Evolutionary conservation across 2,888 invertebrate genomes (phyloP).

Genomic region (Spilarctia lutea): DNA sequence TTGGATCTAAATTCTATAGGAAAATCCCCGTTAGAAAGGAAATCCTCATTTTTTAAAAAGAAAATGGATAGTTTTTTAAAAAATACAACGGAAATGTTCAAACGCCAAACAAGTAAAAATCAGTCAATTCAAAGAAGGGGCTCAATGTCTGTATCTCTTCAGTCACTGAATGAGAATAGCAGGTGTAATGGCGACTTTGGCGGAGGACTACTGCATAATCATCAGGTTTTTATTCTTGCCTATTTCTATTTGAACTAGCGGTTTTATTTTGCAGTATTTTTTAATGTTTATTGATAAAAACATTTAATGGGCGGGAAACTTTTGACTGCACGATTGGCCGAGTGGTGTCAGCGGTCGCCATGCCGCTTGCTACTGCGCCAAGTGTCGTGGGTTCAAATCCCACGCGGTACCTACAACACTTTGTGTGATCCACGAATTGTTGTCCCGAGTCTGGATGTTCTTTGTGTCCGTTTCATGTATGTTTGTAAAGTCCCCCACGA

Average conservation of each 20-base stretch:
- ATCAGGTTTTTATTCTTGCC: slow-evolving; percentile 48
- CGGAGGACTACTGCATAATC: slow-evolving; percentile 40
- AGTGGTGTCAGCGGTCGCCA: too few relatives aligned
- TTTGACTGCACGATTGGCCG: too few relatives aligned
- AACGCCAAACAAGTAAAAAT: slow-evolving; percentile 67
- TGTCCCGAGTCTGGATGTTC: too few relatives aligned
- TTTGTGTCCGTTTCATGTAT: too few relatives aligned
- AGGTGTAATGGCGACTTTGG: slow-evolving; percentile 46
- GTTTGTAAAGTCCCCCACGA: too few relatives aligned
- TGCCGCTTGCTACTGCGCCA: too few relatives aligned
- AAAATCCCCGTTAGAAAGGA: slow-evolving; percentile 77
- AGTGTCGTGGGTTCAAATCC: too few relatives aligned
- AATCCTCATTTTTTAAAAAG: slow-evolving; percentile 81
- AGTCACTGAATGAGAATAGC: slow-evolving; percentile 69
- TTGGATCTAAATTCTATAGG: slow-evolving; percentile 78
- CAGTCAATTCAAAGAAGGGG: slow-evolving; percentile 62
- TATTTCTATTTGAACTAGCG: neutral
- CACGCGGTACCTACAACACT: too few relatives aligned
- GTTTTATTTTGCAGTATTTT: neutral
- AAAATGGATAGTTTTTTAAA: slow-evolving; percentile 81
- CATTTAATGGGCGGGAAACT: neutral
- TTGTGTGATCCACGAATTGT: too few relatives aligned
- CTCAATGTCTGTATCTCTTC: slow-evolving; percentile 77
- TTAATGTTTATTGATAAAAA: neutral
- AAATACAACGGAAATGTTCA: slow-evolving; percentile 80